Base-by-base conservation (phyloP, 2,113 vertebrate genomes). In the Meles meles region DNA sequence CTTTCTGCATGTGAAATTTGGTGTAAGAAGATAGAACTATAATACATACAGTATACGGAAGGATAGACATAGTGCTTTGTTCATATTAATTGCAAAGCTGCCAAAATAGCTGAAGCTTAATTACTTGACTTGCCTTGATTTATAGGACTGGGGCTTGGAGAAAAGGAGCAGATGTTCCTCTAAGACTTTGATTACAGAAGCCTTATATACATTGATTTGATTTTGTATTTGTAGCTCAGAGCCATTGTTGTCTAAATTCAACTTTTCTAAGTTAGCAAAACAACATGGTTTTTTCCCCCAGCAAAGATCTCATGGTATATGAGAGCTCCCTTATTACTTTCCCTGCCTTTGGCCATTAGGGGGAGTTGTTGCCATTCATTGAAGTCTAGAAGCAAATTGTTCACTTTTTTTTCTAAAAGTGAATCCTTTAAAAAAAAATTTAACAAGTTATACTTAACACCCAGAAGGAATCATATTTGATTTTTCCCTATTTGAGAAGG, bases 1-100 rank as follows among this genome's bases (percentile, higher is more conserved):
- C 97, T 97, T 83, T 98, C 97, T 98, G 98, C 98, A 99, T 98
- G 97, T 96, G 77, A 83, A 90, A 95, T 96, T 95, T 92, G 92
- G 81, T 94, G 39, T 95, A 65, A 92, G 89, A 83, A 87, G 96
- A 44, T 94, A 97, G 94, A 95, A n/a, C 65, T 88, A 29, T 76
- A 96, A 88, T 49, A 44, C 57, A 61, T 81, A 96, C 39, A 34
- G 61, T 83, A 37, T 88, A 76, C 3, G 61, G 93, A 77, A 92
- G 61, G 95, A 21, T 90, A 90, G 84, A 90, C 25, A 18, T 83
- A 92, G 96, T 93, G 71, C 90, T 96, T 95, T 94, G 57, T 96
- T 93, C 65, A 34, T 96, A 42, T 84, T 90, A 76, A 84, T 86
- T 97, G 72, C 87, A 97, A 97, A 96, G 29, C 80, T 96, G 92